Evolutionary conservation across 2,797 vertebrate species (phyloP).

Genomic region (Enteromius argenteus): DNA sequence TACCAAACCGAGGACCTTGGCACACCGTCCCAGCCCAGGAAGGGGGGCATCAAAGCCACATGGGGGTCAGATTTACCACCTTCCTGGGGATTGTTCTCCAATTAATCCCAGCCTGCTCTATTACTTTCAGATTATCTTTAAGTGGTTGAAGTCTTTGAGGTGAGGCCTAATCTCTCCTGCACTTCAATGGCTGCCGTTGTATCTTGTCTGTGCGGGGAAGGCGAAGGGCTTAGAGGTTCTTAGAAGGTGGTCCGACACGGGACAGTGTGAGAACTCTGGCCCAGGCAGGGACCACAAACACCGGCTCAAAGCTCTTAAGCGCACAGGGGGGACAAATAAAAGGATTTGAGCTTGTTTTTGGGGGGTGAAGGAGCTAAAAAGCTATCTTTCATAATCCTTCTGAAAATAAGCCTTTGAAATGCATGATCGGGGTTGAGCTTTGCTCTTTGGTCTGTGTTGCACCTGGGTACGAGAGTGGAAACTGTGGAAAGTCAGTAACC

Average conservation of each 20-base stretch:
- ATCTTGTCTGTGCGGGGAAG: conserved; percentile 83
- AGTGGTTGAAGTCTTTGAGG: conserved; percentile 85
- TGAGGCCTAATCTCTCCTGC: conserved; percentile 65
- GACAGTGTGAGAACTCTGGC: conserved; percentile 82
- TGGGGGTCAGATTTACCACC: conserved; percentile 75
- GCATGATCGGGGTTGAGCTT: conserved; percentile 75
- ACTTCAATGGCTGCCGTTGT: conserved; percentile 81
- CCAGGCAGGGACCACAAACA: conserved; percentile 85
- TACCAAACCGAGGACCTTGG: conserved; percentile 48
- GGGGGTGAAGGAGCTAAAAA: conserved; percentile 80
- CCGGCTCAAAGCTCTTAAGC: conserved; percentile 85
- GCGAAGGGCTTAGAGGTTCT: conserved; percentile 78
- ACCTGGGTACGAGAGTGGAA: conserved; percentile 51
- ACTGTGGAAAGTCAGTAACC: conserved; percentile 2
- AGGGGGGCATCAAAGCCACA: conserved; percentile 81
- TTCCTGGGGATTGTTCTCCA: conserved; percentile 85
- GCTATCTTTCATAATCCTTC: conserved; percentile 87
- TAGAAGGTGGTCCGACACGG: conserved; percentile 84
- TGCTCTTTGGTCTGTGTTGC: conserved; percentile 41
- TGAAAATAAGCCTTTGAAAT: conserved; percentile 86
- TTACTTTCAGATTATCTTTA: conserved; percentile 90
- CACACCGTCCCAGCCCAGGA: conserved; percentile 21
- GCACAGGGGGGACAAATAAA: conserved; percentile 81
- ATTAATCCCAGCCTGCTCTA: conserved; percentile 87
- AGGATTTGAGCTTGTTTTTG: conserved; percentile 78